phyloP scores from a whole-genome alignment of 2,797 vertebrate species.

The Decapterus maruadsi region DNA sequence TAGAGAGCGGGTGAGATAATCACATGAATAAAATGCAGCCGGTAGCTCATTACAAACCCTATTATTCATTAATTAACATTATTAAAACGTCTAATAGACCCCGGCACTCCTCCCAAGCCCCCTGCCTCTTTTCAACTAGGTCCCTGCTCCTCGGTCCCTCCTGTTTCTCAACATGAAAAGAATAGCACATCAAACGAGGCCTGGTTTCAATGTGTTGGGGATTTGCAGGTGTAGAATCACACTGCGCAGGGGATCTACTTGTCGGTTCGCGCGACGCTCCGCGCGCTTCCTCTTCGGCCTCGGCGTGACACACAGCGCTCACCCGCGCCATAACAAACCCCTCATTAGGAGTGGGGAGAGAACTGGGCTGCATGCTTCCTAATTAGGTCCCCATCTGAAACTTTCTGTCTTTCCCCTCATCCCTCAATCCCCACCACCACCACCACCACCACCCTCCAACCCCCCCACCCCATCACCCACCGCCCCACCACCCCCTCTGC shows the following conservation, averaged over 20 bases:
- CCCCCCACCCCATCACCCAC: neutral
- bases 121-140: constrained; percentile 81
- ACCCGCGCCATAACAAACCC: constrained; percentile 76
- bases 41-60: constrained; percentile 85
- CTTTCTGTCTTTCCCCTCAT: constrained; percentile 69
- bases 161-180: constrained; percentile 86
- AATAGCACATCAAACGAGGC: constrained; percentile 88
- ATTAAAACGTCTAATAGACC: constrained; percentile 87
- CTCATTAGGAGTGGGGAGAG: constrained; percentile 84
- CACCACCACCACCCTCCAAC: neutral
- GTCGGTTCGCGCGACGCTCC: constrained; percentile 53
- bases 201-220: constrained; percentile 84
- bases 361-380: constrained; percentile 73
- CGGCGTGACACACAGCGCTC: constrained; percentile 70
- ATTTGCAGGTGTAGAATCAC: constrained; percentile 84
- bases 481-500: neutral
- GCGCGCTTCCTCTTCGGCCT: constrained; percentile 66
- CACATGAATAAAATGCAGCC: constrained; percentile 84
- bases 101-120: constrained; percentile 73
- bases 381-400: constrained; percentile 86
- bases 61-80: constrained; percentile 90
- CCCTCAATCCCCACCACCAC: neutral
- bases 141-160: constrained; percentile 80
- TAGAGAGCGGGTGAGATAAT: constrained; percentile 76
- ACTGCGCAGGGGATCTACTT: constrained; percentile 70